Evolutionary conservation across 2,888 invertebrate species (phyloP).

Genomic region (Pollenia amentaria): DNA sequence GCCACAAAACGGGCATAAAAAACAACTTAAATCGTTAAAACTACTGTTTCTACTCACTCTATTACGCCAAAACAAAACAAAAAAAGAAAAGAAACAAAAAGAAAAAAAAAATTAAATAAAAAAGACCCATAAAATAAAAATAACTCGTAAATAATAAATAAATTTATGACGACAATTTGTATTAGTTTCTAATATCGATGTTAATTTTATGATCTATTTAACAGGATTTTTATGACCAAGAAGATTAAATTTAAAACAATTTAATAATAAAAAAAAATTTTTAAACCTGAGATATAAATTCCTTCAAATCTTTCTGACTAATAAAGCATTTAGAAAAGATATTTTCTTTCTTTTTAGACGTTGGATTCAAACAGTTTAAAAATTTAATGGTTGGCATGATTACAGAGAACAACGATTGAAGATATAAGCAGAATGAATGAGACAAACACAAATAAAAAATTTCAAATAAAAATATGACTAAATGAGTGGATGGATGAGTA

Average conservation of each 20-base stretch:
- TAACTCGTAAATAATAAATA: slow-evolving; percentile 28
- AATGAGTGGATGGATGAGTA: slow-evolving; percentile 49
- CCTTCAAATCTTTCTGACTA: background rate
- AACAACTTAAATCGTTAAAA: slow-evolving; percentile 10
- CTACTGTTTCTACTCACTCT: slow-evolving; percentile 6
- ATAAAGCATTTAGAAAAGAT: slow-evolving; percentile 14
- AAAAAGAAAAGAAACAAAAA: no score
- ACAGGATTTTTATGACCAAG: slow-evolving; percentile 66
- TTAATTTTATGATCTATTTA: slow-evolving; percentile 72
- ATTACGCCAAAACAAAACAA: slow-evolving; percentile 19
- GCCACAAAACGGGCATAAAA: slow-evolving; percentile 36
- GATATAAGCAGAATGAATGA: background rate
- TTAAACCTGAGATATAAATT: slow-evolving; percentile 45
- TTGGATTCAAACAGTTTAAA: slow-evolving; percentile 21
- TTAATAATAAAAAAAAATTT: slow-evolving; percentile 54
- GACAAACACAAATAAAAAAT: slow-evolving; percentile 38
- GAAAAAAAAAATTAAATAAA: no score
- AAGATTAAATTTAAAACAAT: slow-evolving; percentile 68
- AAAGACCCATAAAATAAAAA: background rate
- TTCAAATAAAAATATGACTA: slow-evolving; percentile 70
- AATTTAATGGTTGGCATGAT: background rate
- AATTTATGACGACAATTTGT: slow-evolving; percentile 66
- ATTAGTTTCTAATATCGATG: slow-evolving; percentile 64
- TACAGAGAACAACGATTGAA: background rate
- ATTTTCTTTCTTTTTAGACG: background rate